These are phyloP conservation scores for Rhyacophila evoluta DNA, from an alignment of 2,888 invertebrate genomes.

Conservation along the genomic window DNA sequence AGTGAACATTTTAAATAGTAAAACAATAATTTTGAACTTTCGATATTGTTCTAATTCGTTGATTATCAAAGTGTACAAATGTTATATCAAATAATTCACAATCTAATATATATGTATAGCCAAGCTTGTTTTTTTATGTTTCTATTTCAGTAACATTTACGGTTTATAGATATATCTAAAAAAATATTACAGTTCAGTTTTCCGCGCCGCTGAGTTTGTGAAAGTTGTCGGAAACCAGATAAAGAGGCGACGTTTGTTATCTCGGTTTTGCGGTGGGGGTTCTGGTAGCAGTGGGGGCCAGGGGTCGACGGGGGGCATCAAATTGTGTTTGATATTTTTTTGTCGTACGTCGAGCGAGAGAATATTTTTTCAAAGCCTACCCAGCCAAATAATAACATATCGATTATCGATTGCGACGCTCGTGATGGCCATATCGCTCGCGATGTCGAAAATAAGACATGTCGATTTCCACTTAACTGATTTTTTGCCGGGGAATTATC, in stretches of 20 bases:
- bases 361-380: not conserved
- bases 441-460: not conserved
- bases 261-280: not conserved
- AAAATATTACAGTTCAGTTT: not conserved
- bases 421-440: not conserved
- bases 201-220: slow-evolving; percentile 17
- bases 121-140: too few relatives aligned
- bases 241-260: slow-evolving; percentile 42
- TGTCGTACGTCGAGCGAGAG: not conserved
- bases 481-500: not conserved
- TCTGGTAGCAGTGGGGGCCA: not conserved
- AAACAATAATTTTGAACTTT: too few relatives aligned
- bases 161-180: too few relatives aligned
- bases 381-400: slow-evolving; percentile 19
- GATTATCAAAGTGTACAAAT: too few relatives aligned
- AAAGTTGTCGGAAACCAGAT: slow-evolving; percentile 35
- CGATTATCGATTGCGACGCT: not conserved
- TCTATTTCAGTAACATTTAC: too few relatives aligned
- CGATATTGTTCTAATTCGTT: too few relatives aligned
- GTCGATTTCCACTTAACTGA: not conserved
- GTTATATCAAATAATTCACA: too few relatives aligned
- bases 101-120: too few relatives aligned
- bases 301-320: not conserved
- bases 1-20: too few relatives aligned
- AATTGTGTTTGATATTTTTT: slow-evolving; percentile 24